Evolutionary conservation across 92 coral and sea anemone species (phyloP).

Genomic region (Porites evermanni): DNA sequence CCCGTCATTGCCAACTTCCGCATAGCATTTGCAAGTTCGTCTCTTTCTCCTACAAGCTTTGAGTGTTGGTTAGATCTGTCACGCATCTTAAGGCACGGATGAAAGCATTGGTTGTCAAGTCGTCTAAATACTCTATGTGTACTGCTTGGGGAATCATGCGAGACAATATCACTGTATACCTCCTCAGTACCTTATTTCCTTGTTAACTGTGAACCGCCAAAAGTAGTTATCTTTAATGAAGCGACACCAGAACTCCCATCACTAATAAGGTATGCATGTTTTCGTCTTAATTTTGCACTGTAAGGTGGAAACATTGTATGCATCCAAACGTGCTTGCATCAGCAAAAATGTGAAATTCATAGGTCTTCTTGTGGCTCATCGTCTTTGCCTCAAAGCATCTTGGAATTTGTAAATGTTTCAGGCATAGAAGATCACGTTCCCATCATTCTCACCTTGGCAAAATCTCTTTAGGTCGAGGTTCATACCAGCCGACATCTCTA

Average conservation of each 20-base stretch:
- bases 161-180: constrained; percentile 14
- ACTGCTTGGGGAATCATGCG: constrained; percentile 35
- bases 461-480: constrained; percentile 22
- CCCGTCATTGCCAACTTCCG: constrained; percentile 16
- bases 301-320: constrained; percentile 20
- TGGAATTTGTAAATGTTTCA: constrained; percentile 2
- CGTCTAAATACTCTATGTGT: constrained; percentile 27
- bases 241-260: too few relatives aligned
- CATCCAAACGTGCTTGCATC: constrained; percentile 36
- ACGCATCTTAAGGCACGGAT: constrained; percentile 37
- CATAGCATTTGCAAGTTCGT: constrained; percentile 21
- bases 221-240: not conserved
- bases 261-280: too few relatives aligned
- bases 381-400: constrained; percentile 25
- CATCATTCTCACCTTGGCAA: constrained; percentile 36
- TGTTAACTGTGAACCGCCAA: constrained; percentile 30
- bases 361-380: not conserved
- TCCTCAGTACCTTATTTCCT: constrained; percentile 27
- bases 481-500: constrained; percentile 13
- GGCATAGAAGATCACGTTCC: not conserved
- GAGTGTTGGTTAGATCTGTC: constrained; percentile 35
- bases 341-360: constrained; percentile 7
- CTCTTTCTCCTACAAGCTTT: constrained; percentile 37
- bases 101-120: constrained; percentile 41
- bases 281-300: not conserved